Evolutionary conservation across 2,797 vertebrate species (phyloP), one percentile per base, ranked within the genome.

Genomic region (Cyclopterus lumpus): DNA sequence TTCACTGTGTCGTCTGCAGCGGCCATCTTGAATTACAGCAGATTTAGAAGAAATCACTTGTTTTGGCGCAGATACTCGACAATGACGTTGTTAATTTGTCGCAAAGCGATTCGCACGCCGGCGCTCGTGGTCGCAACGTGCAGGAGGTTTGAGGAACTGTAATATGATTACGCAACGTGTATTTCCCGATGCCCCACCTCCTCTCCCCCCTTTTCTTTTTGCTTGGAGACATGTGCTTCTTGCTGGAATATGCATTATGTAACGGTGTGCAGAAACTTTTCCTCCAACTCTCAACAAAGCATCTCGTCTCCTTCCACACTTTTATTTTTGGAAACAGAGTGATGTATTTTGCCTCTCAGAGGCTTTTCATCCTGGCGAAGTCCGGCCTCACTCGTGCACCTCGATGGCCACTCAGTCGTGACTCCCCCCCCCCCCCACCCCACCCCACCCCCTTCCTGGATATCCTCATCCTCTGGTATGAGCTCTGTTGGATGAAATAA

Each of bases 401-500:
- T 30, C 30, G 30, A 30, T 30, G 30, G 30, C 30, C 30, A n/a
- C n/a, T n/a, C n/a, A n/a, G n/a, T n/a, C n/a, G n/a, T 71, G 59
- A 65, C 11, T 18, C 30, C 40, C 34, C 61, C 57, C 49, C 60
- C 75, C 72, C 24, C 16, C 65, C 42, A 66, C 44, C 38, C n/a
- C 55, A 24, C 76, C 75, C 73, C 60, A 38, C 67, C 44, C 20
- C 69, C 65, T 68, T 73, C 75, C 60, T 88, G 81, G 82, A 81
- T 86, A 81, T 88, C 80, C 83, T 81, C 75, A 77, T 81, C 74
- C 77, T 85, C 53, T 88, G 88, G 89, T 92, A 91, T 81, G 73
- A 87, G 81, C 85, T 83, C 86, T 81, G 73, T 75, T 83, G 83
- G 75, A 91, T 94, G 84, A 94, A 94, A 93, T 92, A 93, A 94